Base-by-base conservation (phyloP, 2,797 vertebrate species). In the Acanthopagrus latus region DNA sequence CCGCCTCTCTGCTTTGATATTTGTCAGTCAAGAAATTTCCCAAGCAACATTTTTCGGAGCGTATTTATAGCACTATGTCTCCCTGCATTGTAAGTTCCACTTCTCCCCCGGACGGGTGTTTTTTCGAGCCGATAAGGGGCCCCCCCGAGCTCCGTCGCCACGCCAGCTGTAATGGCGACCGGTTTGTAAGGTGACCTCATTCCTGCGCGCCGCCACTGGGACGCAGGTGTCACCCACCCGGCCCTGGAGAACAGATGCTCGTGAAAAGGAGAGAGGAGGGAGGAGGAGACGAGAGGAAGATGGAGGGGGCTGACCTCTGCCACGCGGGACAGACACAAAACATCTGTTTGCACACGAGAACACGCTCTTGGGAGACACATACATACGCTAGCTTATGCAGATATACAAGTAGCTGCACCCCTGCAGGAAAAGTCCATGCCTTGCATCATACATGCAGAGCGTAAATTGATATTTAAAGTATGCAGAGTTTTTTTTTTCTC, bases 131-230 rank as follows among this genome's bases (percentile, higher is more conserved):
- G 71, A 78, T 41, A 51, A 68, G 92, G 88, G 82, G 72, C 69
- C 54, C 69, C 54, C 54, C 56, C 3, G 12, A 29, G 76, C 66
- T 82, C 63, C 64, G 10, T 33, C 58, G 64, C 41, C 78, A 41
- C 68, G 80, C 68, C 88, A 81, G 78, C 91, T 92, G 88, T 86
- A 87, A 89, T 81, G 82, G 83, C 73, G 69, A 91, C 85, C 88
- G 65, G 85, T 88, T 86, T 90, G 86, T 82, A 86, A 85, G 74
- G 87, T 94, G 93, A 92, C 93, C 94, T 89, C 92, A 90, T 93
- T 94, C 85, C 83, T 64, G 76, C 4, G 56, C 10, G 33, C 65
- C 25, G 79, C 89, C 74, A 55, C 71, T 41, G 91, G 89, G 90
- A 90, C 75, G 65, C 87, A 92, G 92, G 90, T 91, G 89, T 91